Percentiles rank a stretch among this genome's conserved stretches.
Conservation (phyloP, 2,113 vertebrate species). For the Odontesthes bonariensis region DNA sequence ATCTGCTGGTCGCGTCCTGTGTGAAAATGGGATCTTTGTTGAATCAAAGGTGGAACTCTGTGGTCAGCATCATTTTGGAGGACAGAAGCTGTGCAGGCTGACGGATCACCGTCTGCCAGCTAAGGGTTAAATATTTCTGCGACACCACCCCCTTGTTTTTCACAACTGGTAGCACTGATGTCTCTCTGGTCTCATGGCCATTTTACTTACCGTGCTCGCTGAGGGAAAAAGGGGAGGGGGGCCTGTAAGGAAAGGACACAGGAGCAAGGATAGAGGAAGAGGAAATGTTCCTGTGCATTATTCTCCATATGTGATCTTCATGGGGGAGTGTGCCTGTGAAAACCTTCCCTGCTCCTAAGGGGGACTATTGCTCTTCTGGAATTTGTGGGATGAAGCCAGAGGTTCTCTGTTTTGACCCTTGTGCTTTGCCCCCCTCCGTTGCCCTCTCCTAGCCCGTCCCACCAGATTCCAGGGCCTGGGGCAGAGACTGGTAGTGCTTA, state of each 20-base stretch:
- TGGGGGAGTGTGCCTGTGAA: constrained; percentile 57
- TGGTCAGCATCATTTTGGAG: constrained; percentile 39
- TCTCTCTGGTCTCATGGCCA: constrained; percentile 67
- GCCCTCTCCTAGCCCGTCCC: constrained; percentile 47
- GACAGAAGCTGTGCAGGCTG: constrained; percentile 22
- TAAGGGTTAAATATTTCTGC: constrained; percentile 76
- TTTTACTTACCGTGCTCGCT: constrained; percentile 61
- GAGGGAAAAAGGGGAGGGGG: constrained; percentile 37
- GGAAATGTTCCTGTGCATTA: constrained; percentile 52
- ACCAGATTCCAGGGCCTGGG: constrained; percentile 78
- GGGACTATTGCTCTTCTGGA: constrained; percentile 59
- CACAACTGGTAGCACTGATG: constrained; percentile 72
- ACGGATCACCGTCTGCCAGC: constrained; percentile 47
- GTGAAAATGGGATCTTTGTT: constrained; percentile 36
- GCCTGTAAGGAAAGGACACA: constrained; percentile 31
- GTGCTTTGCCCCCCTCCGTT: constrained; percentile 31
- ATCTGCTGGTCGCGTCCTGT: constrained; percentile 28
- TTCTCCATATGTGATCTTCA: constrained; percentile 58
- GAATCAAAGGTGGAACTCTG: constrained; percentile 14
- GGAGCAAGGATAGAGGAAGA: constrained; percentile 33
- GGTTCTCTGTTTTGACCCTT: constrained; percentile 74
- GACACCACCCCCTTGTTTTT: constrained; percentile 68
- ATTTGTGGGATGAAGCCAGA: constrained; percentile 76
- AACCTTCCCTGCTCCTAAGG: constrained; percentile 67
- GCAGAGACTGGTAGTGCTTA: constrained; percentile 79